Evolutionary conservation across 2,888 invertebrate species (phyloP).

Genomic region (Mycogona germanica): DNA sequence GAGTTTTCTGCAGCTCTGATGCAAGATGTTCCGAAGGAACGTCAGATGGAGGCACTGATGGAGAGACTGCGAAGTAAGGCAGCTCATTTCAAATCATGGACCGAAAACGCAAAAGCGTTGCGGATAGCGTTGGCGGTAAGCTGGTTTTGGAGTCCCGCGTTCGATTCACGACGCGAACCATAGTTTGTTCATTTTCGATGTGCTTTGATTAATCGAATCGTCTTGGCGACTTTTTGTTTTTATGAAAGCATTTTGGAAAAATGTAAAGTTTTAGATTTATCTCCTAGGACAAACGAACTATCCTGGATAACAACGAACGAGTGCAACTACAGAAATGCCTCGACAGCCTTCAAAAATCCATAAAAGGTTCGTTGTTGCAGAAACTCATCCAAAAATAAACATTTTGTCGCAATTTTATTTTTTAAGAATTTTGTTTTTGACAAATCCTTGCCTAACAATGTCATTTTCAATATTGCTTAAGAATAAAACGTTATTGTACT

Average conservation of each 20-base stretch:
- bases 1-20: not conserved
- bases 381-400: not conserved
- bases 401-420: not conserved
- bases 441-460: too few species aligned
- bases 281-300: conserved; percentile 71
- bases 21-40: conserved; percentile 36
- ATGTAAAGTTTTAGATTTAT: not conserved
- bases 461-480: not conserved
- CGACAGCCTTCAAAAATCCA: conserved; percentile 83
- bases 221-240: conserved; percentile 27
- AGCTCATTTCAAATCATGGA: conserved; percentile 63
- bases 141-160: not conserved
- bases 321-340: conserved; percentile 77
- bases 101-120: conserved; percentile 76
- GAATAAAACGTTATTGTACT: not conserved
- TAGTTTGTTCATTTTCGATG: conserved; percentile 1
- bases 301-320: conserved; percentile 71
- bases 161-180: conserved; percentile 9
- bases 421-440: not conserved
- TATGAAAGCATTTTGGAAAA: not conserved
- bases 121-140: conserved; percentile 69
- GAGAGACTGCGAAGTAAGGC: conserved; percentile 78
- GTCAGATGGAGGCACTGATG: conserved; percentile 80
- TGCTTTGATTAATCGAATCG: conserved; percentile 15
- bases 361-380: conserved; percentile 44